Evolutionary conservation across 2,797 vertebrate genomes (phyloP), one percentile per base, ranked within the genome.

Genomic region (Melanotaenia trifasciata): DNA sequence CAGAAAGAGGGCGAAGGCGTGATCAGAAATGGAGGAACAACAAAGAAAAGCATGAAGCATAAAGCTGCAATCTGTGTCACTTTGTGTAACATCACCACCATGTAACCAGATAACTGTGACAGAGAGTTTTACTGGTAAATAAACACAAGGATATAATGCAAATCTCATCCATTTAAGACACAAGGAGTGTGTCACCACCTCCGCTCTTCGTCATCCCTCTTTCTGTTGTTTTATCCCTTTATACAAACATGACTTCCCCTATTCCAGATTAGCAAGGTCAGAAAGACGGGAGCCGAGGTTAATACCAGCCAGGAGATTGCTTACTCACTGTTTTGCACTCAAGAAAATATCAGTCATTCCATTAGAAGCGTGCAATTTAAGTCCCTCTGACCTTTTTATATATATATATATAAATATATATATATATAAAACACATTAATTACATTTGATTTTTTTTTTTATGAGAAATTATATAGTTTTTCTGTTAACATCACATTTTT

Each of bases 21-120:
- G 72, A 79, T 87, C 74, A 71, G 81, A 67, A 86, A 83, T 62
- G 70, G 84, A 80, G 84, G 80, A 88, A 86, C 67, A 76, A 85
- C 57, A 63, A 71, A 83, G 51, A 64, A 66, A 79, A 13, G 51
- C 57, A 24, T 64, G 80, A 81, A 67, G 74, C 71, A 68, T 68
- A 53, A 67, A 79, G 80, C 82, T 70, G 67, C 13, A 76, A 84
- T 84, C 69, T 73, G 80, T 69, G 64, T 74, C 83, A 81, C 78
- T 80, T 70, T 71, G 74, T 80, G 63, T 66, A 28, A 73, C 14
- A 43, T 67, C 61, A 35, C 67, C 14, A 58, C 78, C 47, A 54
- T 87, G 89, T 89, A 87, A 89, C 79, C 54, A 80, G 81, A 88
- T 79, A 80, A 83, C 78, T 64, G 74, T 58, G 70, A 75, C 71